Conservation (phyloP, 2,113 vertebrate species). For the Ceyx cyanopectus region DNA sequence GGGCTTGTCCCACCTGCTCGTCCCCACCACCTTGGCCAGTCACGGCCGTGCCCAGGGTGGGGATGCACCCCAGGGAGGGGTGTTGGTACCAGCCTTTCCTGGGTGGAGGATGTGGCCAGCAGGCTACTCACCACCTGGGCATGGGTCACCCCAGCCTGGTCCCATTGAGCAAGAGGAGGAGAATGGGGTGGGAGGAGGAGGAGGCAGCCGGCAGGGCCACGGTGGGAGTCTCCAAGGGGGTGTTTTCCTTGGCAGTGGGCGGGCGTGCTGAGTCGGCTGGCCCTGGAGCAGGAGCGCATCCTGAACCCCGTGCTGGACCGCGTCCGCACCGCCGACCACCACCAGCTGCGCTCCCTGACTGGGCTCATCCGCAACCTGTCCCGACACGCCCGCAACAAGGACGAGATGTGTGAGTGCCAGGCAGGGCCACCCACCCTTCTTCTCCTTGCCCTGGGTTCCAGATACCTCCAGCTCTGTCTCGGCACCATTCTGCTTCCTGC, state of each 20-base stretch:
- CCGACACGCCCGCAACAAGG: constrained; percentile 87
- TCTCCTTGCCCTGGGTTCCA: neutral
- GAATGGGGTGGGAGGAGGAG: neutral
- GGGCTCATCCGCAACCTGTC: constrained; percentile 93
- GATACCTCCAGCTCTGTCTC: accelerated
- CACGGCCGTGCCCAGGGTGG: accelerated
- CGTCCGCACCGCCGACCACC: constrained; percentile 83
- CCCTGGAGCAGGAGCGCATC: constrained; percentile 91
- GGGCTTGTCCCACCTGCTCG: accelerated
- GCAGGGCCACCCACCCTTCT: neutral
- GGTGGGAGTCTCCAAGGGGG: neutral
- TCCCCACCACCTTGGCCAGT: accelerated
- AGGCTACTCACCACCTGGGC: accelerated
- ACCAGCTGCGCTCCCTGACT: constrained; percentile 88
- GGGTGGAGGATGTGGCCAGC: accelerated
- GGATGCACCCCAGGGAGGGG: neutral
- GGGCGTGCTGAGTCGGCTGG: constrained; percentile 86
- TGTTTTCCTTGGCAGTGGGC: constrained; percentile 82
- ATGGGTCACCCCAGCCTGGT: accelerated
- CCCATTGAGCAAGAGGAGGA: accelerated
- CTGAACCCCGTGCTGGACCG: constrained; percentile 89
- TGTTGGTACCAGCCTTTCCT: neutral
- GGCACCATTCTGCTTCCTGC: neutral
- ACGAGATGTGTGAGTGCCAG: constrained; percentile 87
- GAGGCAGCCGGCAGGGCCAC: accelerated